These are phyloP conservation scores for Furcifer pardalis DNA, from an alignment of 2,797 vertebrate genomes.

Conservation along the genomic window DNA sequence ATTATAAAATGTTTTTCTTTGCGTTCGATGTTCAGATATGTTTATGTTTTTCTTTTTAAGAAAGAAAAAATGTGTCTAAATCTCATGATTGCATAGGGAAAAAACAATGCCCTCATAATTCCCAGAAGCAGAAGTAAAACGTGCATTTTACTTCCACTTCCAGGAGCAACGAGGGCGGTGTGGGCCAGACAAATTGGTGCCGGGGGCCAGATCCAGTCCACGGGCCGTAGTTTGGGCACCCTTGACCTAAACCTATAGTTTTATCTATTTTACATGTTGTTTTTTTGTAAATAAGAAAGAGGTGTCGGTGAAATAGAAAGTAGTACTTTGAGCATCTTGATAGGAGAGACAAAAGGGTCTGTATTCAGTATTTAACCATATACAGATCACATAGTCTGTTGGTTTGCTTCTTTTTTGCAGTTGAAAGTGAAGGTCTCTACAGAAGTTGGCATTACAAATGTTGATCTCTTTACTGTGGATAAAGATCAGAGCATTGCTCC, in stretches of 20 bases:
- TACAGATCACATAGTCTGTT: not conserved
- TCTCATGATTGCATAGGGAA: not conserved
- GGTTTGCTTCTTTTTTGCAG: conserved; percentile 71
- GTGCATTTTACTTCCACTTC: too few relatives aligned
- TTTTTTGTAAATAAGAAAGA: not conserved
- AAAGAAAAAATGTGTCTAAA: not conserved
- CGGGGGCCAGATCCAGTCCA: too few relatives aligned
- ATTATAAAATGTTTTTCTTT: not conserved
- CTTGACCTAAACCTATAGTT: not conserved
- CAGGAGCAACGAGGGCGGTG: too few relatives aligned
- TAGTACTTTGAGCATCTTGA: not conserved
- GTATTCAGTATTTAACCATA: not conserved
- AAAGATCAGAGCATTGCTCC: conserved; percentile 98
- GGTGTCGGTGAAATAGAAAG: too few relatives aligned
- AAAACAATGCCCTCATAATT: not conserved
- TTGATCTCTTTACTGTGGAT: conserved; percentile 96
- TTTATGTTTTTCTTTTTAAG: not conserved
- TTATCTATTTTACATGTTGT: not conserved
- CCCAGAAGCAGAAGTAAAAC: too few relatives aligned
- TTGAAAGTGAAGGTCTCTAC: conserved; percentile 98
- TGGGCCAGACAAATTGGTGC: too few relatives aligned
- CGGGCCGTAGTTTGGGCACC: too few relatives aligned
- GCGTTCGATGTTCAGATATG: not conserved
- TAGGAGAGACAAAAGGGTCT: not conserved
- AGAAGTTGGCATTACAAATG: conserved; percentile 92